Conservation (phyloP, 2,888 invertebrate species). For the Acleris cristana region DNA sequence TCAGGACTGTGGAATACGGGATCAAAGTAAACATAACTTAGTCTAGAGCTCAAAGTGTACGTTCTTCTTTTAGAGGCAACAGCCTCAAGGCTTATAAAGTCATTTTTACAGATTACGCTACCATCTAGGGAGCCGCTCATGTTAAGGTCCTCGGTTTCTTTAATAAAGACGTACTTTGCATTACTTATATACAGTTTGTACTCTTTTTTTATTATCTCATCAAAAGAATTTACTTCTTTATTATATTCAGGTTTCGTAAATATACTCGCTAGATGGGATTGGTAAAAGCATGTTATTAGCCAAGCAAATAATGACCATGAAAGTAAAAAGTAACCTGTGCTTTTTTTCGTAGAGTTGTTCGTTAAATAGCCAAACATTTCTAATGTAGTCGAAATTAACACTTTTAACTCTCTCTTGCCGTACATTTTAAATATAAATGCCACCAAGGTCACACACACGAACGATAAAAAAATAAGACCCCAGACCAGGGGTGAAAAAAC, state of each 20-base stretch:
- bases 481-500: slow-evolving; percentile 29
- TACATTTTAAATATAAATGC: slow-evolving; percentile 19
- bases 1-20: slow-evolving; percentile 15
- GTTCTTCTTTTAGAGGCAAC: slow-evolving; percentile 16
- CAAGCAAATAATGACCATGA: slow-evolving; percentile 37
- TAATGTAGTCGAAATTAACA: slow-evolving; percentile 10
- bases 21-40: slow-evolving; percentile 20
- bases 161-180: slow-evolving; percentile 14
- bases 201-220: slow-evolving; percentile 19
- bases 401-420: slow-evolving; percentile 7
- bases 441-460: slow-evolving; percentile 3
- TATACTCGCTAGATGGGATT: slow-evolving; percentile 32
- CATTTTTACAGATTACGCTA: slow-evolving; percentile 1
- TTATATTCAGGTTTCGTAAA: slow-evolving; percentile 36
- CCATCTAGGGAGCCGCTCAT: slow-evolving; percentile 15
- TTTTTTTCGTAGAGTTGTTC: slow-evolving; percentile 20
- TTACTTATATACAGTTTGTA: slow-evolving; percentile 21
- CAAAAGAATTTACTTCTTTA: slow-evolving; percentile 11
- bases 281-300: slow-evolving; percentile 38
- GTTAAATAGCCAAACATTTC: slow-evolving; percentile 30
- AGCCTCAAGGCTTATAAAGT: slow-evolving; percentile 3
- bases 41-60: slow-evolving; percentile 17
- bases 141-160: slow-evolving; percentile 16
- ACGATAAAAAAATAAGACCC: slow-evolving; percentile 14
- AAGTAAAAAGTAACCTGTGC: slow-evolving; percentile 15